Base-by-base conservation (phyloP, 2,797 vertebrate species). In the Ctenopoma kingsleyae region DNA sequence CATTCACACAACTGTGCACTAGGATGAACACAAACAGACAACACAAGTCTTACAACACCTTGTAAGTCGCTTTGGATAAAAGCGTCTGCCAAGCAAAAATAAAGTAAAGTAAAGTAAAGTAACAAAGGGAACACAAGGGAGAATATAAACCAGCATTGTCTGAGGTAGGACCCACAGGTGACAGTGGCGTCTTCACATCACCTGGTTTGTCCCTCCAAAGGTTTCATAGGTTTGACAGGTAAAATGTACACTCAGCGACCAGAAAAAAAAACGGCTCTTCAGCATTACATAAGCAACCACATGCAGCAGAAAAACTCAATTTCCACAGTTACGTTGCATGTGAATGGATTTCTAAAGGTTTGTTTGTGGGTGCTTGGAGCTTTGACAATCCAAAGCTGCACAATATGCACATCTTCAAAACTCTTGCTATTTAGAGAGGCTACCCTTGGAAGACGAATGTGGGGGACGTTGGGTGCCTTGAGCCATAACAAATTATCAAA, bases 401-500 rank as follows among this genome's bases (percentile, higher is more conserved):
- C 55, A 67, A 61, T 44, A 52, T 63, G 68, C 65, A 65, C 47
- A 57, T 82, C 70, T 43, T 66, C 68, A 47, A 57, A 56, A 78
- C 48, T 41, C 58, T 55, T 48, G 70, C 69, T 82, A 74, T 87
- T 82, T 58, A 60, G 38, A 50, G 77, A 70, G 69, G 54, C 60
- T 4, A 61, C 43, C 79, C 58, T 80, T 81, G 71, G 58, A 86
- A 82, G 79, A 79, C 58, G 27, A 69, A 81, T 59, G 70, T 76
- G 71, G 80, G 72, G 75, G 82, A 71, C 67, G 38, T 62, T 50
- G 4, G 65, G 47, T 0, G 86, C 87, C 81, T 86, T 38, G 2
- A 72, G 88, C 86, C 78, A 78, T 43, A 84, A 83, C 82, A 74
- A 83, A 67, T 71, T 77, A 85, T 84, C 83, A 83, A 80, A 87